Conservation (phyloP, 1,140 invertebrate species). For the Phymastichus coffea region DNA sequence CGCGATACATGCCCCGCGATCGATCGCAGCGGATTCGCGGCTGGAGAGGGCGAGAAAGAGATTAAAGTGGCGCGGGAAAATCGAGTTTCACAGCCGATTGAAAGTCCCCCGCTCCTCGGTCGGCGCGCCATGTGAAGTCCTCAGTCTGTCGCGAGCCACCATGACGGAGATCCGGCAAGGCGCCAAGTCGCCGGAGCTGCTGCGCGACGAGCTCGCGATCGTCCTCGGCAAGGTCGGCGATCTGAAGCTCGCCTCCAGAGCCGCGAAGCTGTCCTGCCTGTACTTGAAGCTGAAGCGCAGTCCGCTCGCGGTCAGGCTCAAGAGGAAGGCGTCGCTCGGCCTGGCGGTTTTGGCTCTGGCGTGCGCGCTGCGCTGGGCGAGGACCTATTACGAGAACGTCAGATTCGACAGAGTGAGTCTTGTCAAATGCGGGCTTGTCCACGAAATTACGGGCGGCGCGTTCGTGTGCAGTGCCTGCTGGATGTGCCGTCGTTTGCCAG, state of each 20-base stretch:
- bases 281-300: neutral
- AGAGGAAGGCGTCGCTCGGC: too few relatives aligned
- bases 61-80: too few relatives aligned
- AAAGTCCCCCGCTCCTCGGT: neutral
- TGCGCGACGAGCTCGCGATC: neutral
- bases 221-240: neutral
- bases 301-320: neutral
- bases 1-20: too few relatives aligned
- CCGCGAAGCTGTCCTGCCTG: too few relatives aligned
- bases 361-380: too few relatives aligned
- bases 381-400: neutral
- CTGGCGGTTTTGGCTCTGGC: too few relatives aligned
- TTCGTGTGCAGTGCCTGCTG: conserved; percentile 67
- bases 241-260: neutral
- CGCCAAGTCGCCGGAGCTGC: conserved; percentile 1
- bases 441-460: too few relatives aligned
- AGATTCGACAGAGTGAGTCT: conserved; percentile 3
- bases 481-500: conserved; percentile 60
- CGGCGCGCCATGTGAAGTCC: neutral
- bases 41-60: too few relatives aligned
- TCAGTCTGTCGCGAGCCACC: neutral
- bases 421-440: too few relatives aligned
- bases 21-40: too few relatives aligned
- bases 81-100: neutral
- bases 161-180: neutral